Percentiles rank a stretch among this genome's conserved stretches.
Evolutionary conservation across 2,888 invertebrate species (phyloP).

Genomic region (Heliconius sara): DNA sequence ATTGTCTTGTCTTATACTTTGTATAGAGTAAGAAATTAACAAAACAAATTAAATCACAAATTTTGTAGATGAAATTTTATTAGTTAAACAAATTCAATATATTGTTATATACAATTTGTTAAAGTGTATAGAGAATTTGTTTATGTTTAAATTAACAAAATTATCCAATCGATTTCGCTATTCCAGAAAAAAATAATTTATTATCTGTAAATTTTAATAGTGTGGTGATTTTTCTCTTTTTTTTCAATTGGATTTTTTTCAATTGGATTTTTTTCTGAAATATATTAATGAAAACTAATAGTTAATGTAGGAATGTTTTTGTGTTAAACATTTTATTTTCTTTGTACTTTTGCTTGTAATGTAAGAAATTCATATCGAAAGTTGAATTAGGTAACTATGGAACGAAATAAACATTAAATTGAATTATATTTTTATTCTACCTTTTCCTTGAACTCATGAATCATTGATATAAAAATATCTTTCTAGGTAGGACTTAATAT

Average conservation of each 20-base stretch:
- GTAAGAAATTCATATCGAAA: conserved; percentile 80
- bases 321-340: conserved; percentile 49
- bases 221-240: neutral
- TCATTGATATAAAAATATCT: neutral
- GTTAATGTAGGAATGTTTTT: conserved; percentile 30
- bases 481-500: neutral
- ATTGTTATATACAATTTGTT: conserved; percentile 17
- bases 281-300: conserved; percentile 33
- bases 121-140: neutral
- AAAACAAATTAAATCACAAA: neutral
- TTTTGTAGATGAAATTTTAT: conserved; percentile 13
- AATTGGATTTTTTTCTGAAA: neutral
- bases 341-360: conserved; percentile 67
- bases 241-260: neutral
- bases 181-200: conserved; percentile 2
- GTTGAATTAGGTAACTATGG: conserved; percentile 77
- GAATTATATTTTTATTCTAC: conserved; percentile 54
- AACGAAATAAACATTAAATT: conserved; percentile 79
- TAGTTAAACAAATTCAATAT: neutral
- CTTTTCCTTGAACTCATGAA: neutral
- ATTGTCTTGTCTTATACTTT: neutral
- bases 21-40: neutral
- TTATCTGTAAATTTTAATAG: neutral
- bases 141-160: neutral
- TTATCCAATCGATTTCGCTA: neutral